A percentile compares a stretch with the other conserved stretches of the same genome.
Conservation (phyloP, 1,140 invertebrate genomes). For the Papilio helenus region DNA sequence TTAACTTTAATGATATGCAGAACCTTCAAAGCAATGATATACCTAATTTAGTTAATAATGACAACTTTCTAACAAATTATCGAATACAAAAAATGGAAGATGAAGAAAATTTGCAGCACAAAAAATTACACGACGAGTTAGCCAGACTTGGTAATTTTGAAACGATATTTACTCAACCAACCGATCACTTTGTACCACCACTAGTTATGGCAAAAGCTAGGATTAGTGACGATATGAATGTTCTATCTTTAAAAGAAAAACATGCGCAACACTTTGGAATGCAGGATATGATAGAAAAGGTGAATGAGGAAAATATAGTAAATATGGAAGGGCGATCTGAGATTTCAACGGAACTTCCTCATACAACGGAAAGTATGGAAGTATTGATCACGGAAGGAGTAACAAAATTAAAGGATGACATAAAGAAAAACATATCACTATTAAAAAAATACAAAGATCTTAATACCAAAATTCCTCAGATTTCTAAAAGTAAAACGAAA, state of each 20-base stretch:
- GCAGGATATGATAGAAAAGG: conserved; percentile 54
- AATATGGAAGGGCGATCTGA: conserved; percentile 38
- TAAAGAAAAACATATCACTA: conserved; percentile 54
- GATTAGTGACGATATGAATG: conserved; percentile 80
- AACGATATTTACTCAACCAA: conserved; percentile 79
- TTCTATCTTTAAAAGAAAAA: conserved; percentile 79
- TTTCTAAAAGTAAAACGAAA: conserved; percentile 44
- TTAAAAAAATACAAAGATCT: conserved; percentile 72
- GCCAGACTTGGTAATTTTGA: conserved; percentile 71
- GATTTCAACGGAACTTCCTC: conserved; percentile 14
- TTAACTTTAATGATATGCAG: conserved; percentile 53
- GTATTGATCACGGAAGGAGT: conserved; percentile 17
- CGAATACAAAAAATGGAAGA: conserved; percentile 66
- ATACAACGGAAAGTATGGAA: conserved; percentile 14
- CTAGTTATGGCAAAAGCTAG: conserved; percentile 82
- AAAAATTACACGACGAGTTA: conserved; percentile 71
- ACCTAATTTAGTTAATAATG: conserved; percentile 54
- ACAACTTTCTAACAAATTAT: conserved; percentile 57
- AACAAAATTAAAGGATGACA: conserved; percentile 45
- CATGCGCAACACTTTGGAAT: conserved; percentile 73
- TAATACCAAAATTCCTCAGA: conserved; percentile 44
- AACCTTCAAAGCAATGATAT: conserved; percentile 68
- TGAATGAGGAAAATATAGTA: conserved; percentile 47
- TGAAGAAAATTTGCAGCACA: conserved; percentile 71
- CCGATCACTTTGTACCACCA: conserved; percentile 81